Percentiles rank a stretch among this genome's conserved stretches.
Conservation (phyloP, 2,888 invertebrate genomes). For the Neria commutata region DNA sequence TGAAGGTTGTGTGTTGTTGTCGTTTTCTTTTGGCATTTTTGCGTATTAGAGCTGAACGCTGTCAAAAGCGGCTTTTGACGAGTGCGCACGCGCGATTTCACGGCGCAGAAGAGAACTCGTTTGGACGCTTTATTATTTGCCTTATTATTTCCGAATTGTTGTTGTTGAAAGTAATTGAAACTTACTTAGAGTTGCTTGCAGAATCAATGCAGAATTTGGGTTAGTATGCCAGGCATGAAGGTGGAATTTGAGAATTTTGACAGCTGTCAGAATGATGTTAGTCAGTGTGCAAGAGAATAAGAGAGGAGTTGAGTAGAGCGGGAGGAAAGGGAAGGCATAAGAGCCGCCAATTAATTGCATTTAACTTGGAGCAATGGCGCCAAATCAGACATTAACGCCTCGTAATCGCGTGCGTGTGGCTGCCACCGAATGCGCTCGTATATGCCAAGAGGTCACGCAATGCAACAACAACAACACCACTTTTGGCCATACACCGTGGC, state of each 20-base stretch:
- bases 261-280: background rate
- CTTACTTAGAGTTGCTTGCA: background rate
- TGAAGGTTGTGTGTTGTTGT: background rate
- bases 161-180: background rate
- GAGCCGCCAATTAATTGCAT: background rate
- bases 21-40: background rate
- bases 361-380: background rate
- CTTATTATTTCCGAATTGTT: background rate
- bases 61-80: background rate
- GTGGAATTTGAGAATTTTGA: background rate
- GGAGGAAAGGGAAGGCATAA: background rate
- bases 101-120: background rate
- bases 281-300: background rate
- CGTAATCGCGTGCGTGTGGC: background rate
- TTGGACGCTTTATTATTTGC: background rate
- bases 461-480: background rate
- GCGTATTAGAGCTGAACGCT: constrained; percentile 2
- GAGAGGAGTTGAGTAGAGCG: too few relatives aligned
- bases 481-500: background rate
- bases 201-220: background rate
- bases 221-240: background rate
- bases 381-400: background rate
- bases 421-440: background rate
- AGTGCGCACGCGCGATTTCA: background rate
- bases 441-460: constrained; percentile 1